A percentile compares a stretch with the other conserved stretches of the same genome.
phyloP scores from a whole-genome alignment of 2,888 invertebrate genomes.

The Danaus chrysippus region DNA sequence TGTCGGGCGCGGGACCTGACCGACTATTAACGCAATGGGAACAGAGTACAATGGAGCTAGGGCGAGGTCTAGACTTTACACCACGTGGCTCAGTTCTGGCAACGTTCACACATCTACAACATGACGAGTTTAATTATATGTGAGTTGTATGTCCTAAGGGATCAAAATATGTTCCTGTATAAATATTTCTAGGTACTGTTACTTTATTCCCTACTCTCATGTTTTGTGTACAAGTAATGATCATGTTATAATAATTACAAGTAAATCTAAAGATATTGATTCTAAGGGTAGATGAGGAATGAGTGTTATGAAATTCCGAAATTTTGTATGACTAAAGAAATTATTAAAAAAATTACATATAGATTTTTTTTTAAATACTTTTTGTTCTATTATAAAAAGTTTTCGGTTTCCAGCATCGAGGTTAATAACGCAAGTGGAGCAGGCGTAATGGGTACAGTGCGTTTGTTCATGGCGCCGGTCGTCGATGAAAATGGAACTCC shows the following conservation, averaged over 20 bases:
- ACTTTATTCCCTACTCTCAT: no score
- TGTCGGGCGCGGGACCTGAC: slow-evolving; percentile 76
- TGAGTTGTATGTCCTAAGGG: slow-evolving; percentile 39
- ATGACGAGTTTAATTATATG: slow-evolving; percentile 81
- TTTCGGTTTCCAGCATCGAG: slow-evolving; percentile 55
- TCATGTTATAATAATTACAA: no score
- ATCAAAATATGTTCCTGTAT: no score
- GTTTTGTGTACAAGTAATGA: no score
- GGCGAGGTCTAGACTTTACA: slow-evolving; percentile 89
- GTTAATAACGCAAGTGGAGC: slow-evolving; percentile 77
- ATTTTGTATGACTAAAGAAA: no score
- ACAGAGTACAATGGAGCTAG: slow-evolving; percentile 84
- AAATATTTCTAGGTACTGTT: no score
- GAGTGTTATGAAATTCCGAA: no score
- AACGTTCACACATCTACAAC: slow-evolving; percentile 84
- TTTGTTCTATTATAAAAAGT: neutral
- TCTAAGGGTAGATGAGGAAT: no score
- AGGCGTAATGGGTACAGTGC: slow-evolving; percentile 79
- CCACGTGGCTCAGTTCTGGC: slow-evolving; percentile 87
- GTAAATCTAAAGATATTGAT: no score
- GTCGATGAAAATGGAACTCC: slow-evolving; percentile 80
- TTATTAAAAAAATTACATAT: no score
- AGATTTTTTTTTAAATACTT: neutral
- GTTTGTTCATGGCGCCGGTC: slow-evolving; percentile 85
- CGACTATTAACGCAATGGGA: slow-evolving; percentile 86